Percentiles rank a stretch among this genome's conserved stretches.
phyloP scores from a whole-genome alignment of 2,113 vertebrate genomes.

The Hylia prasina region DNA sequence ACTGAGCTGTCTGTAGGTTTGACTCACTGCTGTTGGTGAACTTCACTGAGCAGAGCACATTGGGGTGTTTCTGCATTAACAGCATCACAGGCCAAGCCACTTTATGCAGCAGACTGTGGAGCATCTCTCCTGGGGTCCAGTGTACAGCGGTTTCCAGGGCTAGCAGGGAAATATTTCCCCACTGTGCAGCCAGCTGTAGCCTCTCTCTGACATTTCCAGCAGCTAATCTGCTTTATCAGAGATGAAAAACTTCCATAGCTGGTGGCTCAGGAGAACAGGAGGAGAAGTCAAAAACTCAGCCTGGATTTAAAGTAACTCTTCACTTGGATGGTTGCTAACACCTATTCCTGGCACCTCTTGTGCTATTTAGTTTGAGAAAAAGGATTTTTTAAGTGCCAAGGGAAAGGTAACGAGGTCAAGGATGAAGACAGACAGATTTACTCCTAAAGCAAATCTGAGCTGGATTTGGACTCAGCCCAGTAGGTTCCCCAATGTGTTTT shows the following conservation, averaged over 20 bases:
- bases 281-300: conserved; percentile 27
- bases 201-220: conserved; percentile 37
- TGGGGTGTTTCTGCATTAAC: conserved; percentile 36
- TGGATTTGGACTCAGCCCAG: background rate
- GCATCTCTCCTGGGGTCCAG: conserved; percentile 44
- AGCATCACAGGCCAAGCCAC: conserved; percentile 40
- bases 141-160: background rate
- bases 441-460: background rate
- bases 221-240: conserved; percentile 48
- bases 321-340: conserved; percentile 17
- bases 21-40: background rate
- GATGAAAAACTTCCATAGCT: conserved; percentile 20
- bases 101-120: conserved; percentile 53
- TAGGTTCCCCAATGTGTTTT: background rate
- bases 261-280: conserved; percentile 2
- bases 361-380: background rate
- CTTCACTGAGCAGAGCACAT: conserved; percentile 1
- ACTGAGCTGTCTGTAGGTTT: conserved; percentile 33
- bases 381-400: background rate
- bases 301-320: conserved; percentile 21
- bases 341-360: background rate
- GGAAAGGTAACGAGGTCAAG: background rate
- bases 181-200: conserved; percentile 63
- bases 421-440: background rate
- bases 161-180: conserved; percentile 51